Percentiles rank a stretch among this genome's conserved stretches.
Evolutionary conservation across 1,140 invertebrate genomes (phyloP).

Genomic region (Acromyrmex charruanus): DNA sequence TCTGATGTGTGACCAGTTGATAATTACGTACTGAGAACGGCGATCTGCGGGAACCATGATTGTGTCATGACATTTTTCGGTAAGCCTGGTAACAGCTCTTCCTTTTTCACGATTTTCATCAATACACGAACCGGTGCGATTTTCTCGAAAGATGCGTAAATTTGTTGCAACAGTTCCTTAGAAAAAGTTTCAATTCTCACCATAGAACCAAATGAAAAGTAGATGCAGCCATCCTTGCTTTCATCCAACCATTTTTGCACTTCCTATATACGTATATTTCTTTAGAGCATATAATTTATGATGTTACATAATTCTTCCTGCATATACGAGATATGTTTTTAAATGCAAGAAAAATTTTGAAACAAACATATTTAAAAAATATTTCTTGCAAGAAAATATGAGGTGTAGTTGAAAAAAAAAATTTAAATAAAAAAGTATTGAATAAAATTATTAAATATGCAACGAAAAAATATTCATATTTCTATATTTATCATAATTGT

Average conservation of each 20-base stretch:
- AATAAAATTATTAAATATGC: not conserved
- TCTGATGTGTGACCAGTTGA: not conserved
- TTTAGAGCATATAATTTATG: not conserved
- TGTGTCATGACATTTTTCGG: constrained; percentile 73
- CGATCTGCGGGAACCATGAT: constrained; percentile 56
- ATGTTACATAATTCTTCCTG: constrained; percentile 11
- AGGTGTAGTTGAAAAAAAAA: not conserved
- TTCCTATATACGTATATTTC: constrained; percentile 84
- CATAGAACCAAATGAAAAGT: constrained; percentile 91
- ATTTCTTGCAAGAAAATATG: not conserved
- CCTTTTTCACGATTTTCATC: constrained; percentile 77
- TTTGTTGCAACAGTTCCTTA: constrained; percentile 86
- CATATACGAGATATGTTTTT: not conserved
- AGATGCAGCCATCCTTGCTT: constrained; percentile 90
- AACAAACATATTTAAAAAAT: not conserved
- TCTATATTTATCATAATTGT: not conserved
- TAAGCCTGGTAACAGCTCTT: constrained; percentile 72
- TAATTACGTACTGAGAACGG: constrained; percentile 65
- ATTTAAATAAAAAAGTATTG: no score
- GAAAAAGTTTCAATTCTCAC: constrained; percentile 89
- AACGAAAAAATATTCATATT: not conserved
- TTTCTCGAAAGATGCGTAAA: constrained; percentile 88
- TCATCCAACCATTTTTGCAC: constrained; percentile 90
- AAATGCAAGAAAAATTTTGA: not conserved
- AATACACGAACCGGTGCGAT: constrained; percentile 80